phyloP scores from a whole-genome alignment of 2,113 vertebrate species.

The Aptenodytes forsteri region DNA sequence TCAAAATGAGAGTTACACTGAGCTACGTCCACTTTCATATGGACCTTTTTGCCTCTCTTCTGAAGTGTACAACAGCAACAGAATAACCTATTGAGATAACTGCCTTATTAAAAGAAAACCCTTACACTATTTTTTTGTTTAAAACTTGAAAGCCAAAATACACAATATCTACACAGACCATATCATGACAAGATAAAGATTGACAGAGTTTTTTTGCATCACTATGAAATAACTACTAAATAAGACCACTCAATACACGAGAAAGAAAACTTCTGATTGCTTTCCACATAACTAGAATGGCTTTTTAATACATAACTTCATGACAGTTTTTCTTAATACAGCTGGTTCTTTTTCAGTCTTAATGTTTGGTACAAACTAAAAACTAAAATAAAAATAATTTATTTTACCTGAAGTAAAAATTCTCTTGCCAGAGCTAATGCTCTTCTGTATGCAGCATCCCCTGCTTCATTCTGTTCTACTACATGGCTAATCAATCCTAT shows the following conservation, averaged over 20 bases:
- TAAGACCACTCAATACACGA: not conserved
- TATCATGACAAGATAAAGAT: not conserved
- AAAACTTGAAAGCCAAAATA: not conserved
- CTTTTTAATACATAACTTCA: not conserved
- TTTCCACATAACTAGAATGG: not conserved
- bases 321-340: not conserved
- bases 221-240: not conserved
- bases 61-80: not conserved
- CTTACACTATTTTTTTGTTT: not conserved
- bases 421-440: conserved; percentile 90
- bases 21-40: not conserved
- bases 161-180: not conserved
- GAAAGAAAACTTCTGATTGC: not conserved
- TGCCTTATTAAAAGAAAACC: not conserved
- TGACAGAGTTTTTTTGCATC: not conserved
- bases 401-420: conserved; percentile 92
- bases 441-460: conserved; percentile 90
- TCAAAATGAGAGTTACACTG: not conserved
- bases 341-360: not conserved
- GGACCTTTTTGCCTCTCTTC: not conserved
- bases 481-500: conserved; percentile 90
- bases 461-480: conserved; percentile 89
- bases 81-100: not conserved
- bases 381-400: not conserved
- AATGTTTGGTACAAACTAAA: not conserved